A percentile compares a stretch with the other conserved stretches of the same genome.
Conservation (phyloP, 2,888 invertebrate species). For the Drosophila setosimentum region DNA sequence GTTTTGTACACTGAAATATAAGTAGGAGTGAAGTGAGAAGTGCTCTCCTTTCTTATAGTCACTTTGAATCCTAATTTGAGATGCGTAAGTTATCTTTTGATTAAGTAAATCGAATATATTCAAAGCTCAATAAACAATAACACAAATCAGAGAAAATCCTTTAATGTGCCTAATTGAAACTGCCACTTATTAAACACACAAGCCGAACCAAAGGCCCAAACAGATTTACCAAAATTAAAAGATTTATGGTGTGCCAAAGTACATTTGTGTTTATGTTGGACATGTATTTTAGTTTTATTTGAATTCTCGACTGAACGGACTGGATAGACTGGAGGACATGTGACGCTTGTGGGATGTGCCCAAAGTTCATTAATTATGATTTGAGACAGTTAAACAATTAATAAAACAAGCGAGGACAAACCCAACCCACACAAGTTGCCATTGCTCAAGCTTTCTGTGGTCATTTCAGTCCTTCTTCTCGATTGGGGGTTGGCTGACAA, state of each 20-base stretch:
- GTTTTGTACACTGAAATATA: no score
- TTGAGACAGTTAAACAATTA: conserved; percentile 82
- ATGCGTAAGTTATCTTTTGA: no score
- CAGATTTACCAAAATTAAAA: conserved; percentile 64
- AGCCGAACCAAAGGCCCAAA: conserved; percentile 26
- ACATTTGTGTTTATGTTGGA: conserved; percentile 61
- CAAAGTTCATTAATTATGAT: conserved; percentile 82
- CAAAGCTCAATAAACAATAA: conserved; percentile 12
- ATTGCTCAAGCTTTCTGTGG: conserved; percentile 28
- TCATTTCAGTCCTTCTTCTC: conserved; percentile 35
- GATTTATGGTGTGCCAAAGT: conserved; percentile 76
- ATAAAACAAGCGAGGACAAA: conserved; percentile 62
- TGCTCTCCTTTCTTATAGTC: not conserved
- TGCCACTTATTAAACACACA: conserved; percentile 56
- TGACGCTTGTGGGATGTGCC: conserved; percentile 59
- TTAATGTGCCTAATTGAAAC: conserved; percentile 78
- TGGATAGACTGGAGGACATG: conserved; percentile 28
- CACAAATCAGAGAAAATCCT: conserved; percentile 56
- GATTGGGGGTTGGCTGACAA: conserved; percentile 28
- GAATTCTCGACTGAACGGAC: conserved; percentile 37
- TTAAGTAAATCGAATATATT: conserved; percentile 2
- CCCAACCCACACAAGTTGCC: conserved; percentile 26
- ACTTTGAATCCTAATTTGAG: not conserved
- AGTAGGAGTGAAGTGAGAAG: not conserved
- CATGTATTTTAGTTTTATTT: conserved; percentile 63